A percentile compares a stretch with the other conserved stretches of the same genome.
Evolutionary conservation across 2,113 vertebrate species (phyloP).

Genomic region (Hystrix cristata): DNA sequence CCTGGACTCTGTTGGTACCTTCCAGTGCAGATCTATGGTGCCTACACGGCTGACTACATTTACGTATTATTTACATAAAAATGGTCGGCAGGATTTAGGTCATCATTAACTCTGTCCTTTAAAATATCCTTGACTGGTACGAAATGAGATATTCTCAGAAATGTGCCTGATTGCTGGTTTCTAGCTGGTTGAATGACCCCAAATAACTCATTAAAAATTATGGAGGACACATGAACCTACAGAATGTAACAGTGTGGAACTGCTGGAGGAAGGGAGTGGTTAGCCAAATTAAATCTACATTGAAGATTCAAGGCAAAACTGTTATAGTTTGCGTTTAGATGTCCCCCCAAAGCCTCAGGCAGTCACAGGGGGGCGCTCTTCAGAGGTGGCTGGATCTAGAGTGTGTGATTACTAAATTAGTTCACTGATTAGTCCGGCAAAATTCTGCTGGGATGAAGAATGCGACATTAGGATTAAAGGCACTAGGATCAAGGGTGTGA

Average conservation of each 20-base stretch:
- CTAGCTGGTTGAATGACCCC: slow-evolving; percentile 70
- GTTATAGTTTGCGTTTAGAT: too few relatives aligned
- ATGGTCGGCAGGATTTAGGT: slow-evolving; percentile 51
- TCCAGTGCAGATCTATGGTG: background rate
- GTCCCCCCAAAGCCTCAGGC: too few relatives aligned
- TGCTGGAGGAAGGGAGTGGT: background rate
- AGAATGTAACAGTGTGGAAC: slow-evolving; percentile 63
- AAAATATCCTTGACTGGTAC: slow-evolving; percentile 53
- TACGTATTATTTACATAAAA: slow-evolving; percentile 69
- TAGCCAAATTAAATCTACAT: slow-evolving; percentile 33
- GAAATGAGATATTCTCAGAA: slow-evolving; percentile 57
- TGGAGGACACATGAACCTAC: slow-evolving; percentile 39
- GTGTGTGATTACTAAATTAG: too few relatives aligned
- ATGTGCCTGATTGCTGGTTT: slow-evolving; percentile 53
- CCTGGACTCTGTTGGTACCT: background rate
- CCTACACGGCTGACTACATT: slow-evolving; percentile 1
- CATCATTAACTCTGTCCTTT: slow-evolving; percentile 77
- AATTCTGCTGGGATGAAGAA: too few relatives aligned
- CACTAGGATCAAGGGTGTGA: too few relatives aligned
- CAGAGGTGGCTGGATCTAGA: too few relatives aligned
- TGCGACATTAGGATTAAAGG: too few relatives aligned
- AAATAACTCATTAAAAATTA: slow-evolving; percentile 81
- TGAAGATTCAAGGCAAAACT: slow-evolving; percentile 35
- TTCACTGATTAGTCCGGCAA: too few relatives aligned
- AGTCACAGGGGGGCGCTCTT: too few relatives aligned